Conservation (phyloP, 2,113 vertebrate genomes). For the Falco punctatus region DNA sequence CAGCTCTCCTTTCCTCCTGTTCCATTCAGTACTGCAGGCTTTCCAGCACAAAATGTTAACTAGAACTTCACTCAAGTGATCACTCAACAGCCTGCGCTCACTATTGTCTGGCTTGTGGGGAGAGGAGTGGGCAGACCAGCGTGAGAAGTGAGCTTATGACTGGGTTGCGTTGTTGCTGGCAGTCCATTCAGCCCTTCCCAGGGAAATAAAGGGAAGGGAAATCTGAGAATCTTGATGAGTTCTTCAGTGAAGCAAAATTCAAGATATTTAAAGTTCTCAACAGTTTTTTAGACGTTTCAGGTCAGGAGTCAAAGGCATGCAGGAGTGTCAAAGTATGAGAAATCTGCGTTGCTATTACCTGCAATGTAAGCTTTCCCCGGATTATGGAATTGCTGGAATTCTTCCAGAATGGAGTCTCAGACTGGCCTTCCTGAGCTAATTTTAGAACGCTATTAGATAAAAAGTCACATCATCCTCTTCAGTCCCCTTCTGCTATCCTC, state of each 20-base stretch:
- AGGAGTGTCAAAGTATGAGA: not conserved
- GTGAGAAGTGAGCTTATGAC: not conserved
- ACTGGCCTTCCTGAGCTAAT: slow-evolving; percentile 21
- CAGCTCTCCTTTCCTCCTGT: not conserved
- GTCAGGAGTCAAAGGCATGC: not conserved
- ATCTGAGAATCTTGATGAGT: not conserved
- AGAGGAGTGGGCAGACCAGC: not conserved
- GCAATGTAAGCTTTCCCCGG: not conserved
- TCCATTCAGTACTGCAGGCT: slow-evolving; percentile 1
- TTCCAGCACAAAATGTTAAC: not conserved
- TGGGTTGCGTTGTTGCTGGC: not conserved
- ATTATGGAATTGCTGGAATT: not conserved
- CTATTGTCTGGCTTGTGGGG: not conserved
- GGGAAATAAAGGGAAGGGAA: not conserved
- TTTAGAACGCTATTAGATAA: not conserved
- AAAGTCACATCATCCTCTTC: not conserved
- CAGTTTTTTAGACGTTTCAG: not conserved
- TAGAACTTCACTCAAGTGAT: not conserved
- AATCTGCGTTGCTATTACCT: not conserved
- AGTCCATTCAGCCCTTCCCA: not conserved
- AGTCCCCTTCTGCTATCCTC: not conserved
- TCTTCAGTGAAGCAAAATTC: slow-evolving; percentile 5
- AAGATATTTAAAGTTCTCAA: not conserved
- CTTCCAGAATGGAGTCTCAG: slow-evolving; percentile 22
- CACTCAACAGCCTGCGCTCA: not conserved